Base-by-base conservation (phyloP, 2,888 invertebrate species). In the Ormyrus nitidulus region DNA sequence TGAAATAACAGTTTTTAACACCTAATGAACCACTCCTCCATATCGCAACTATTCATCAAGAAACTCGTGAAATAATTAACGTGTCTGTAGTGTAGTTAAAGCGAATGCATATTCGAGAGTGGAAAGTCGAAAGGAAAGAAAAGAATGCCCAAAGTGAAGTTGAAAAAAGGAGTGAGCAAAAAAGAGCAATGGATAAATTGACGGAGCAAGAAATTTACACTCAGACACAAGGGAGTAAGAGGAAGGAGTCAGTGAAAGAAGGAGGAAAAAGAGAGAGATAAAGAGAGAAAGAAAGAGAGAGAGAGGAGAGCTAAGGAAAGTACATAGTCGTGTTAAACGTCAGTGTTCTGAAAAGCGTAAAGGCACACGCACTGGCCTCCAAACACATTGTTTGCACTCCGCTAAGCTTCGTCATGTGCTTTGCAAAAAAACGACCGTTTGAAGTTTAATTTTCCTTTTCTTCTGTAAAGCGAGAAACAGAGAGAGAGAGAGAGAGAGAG, bases 361-460 rank as follows among this genome's bases (percentile, higher is more conserved):
- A 85, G 84, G 84, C 87, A 87, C 89, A 90, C 89, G 88, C 87
- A 93, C 94, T 94, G 94, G 95, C 95, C 94, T 94, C 94, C 95
- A 95, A 94, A 93, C 95, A 95, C 95, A 95, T 95, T 95, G 95
- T 95, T 95, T 95, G 95, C 95, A 95, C 95, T 94, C 94, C 92
- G 92, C 90, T 90, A 88, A 90, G 90, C 88, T 88, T 88, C 84
- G 85, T 84, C 82, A 66, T 80, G 77, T 77, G 79, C 72, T 74
- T 77, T 44, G 44, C 46, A 76, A 61, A 76, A 56, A 62, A 69
- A 69, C 77, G 53, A 66, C 49, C 68, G 66, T 61, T 76, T 69
- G 64, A 73, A 78, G 11, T 69, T 77, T 68, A 69, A 77, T 77
- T 53, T 74, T 74, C 56, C 75, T 70, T 79, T 69, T 71, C 59